These are phyloP conservation scores for Radopholus similis DNA, from an alignment of 1,140 invertebrate genomes.

Conservation along the genomic window DNA sequence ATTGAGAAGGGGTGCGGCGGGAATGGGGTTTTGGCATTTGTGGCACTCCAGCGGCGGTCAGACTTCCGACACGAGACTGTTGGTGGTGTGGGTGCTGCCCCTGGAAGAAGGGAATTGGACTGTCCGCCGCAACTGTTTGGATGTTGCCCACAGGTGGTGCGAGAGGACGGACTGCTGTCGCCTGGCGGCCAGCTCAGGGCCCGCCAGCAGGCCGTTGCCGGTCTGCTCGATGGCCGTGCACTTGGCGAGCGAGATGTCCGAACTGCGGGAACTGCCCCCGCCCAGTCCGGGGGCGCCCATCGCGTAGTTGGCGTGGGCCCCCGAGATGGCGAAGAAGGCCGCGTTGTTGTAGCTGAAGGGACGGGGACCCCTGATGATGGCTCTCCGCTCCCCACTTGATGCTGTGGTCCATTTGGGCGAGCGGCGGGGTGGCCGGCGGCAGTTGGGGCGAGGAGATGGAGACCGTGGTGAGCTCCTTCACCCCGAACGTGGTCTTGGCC, in stretches of 20 bases:
- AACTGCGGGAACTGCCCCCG: slow-evolving; percentile 39
- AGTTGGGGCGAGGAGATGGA: slow-evolving; percentile 8
- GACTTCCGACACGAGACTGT: slow-evolving; percentile 51
- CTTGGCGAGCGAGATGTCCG: slow-evolving; percentile 43
- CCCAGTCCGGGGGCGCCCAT: slow-evolving; percentile 10
- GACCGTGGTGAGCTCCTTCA: slow-evolving; percentile 2
- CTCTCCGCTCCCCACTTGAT: slow-evolving; percentile 32
- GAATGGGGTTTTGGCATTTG: too few relatives aligned
- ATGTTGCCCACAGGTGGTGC: neutral
- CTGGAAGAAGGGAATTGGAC: slow-evolving; percentile 13
- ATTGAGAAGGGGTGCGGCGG: too few relatives aligned
- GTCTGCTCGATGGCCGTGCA: slow-evolving; percentile 20
- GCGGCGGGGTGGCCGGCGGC: slow-evolving; percentile 40
- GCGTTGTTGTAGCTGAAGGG: slow-evolving; percentile 52
- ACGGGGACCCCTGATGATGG: neutral
- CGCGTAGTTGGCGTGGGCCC: slow-evolving; percentile 11
- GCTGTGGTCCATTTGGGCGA: slow-evolving; percentile 46
- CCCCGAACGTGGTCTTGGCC: slow-evolving; percentile 8
- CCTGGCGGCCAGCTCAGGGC: neutral
- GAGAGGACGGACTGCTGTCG: neutral
- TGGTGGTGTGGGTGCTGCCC: slow-evolving; percentile 47
- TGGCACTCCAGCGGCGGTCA: too few relatives aligned
- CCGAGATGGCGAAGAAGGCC: slow-evolving; percentile 50
- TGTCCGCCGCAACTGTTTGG: too few relatives aligned
- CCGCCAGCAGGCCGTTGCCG: too few relatives aligned